These are phyloP conservation scores for Encarsia formosa DNA, from an alignment of 2,888 invertebrate species.

Conservation along the genomic window DNA sequence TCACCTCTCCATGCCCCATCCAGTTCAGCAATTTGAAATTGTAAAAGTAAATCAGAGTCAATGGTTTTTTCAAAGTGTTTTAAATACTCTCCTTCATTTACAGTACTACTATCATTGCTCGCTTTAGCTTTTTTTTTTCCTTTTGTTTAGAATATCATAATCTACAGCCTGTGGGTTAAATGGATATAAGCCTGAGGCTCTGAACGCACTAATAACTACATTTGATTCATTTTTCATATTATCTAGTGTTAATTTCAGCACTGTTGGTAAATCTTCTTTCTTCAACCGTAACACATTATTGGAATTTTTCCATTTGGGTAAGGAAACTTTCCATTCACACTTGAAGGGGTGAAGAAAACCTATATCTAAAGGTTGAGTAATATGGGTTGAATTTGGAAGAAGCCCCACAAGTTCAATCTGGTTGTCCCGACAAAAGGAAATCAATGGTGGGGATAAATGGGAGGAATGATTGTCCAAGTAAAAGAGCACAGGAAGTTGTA, in stretches of 20 bases:
- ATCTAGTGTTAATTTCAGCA: background rate
- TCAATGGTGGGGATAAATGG: constrained; percentile 42
- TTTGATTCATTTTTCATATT: background rate
- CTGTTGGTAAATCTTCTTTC: constrained; percentile 1
- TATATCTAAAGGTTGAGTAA: constrained; percentile 47
- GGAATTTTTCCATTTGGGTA: background rate
- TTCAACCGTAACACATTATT: background rate
- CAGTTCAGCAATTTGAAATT: no score
- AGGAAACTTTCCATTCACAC: constrained; percentile 36
- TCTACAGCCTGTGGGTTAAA: constrained; percentile 2
- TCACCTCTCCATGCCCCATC: no score
- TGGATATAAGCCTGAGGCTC: constrained; percentile 1
- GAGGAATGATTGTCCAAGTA: constrained; percentile 48
- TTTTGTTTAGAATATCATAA: constrained; percentile 4
- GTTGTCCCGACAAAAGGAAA: constrained; percentile 44
- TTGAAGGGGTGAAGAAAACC: constrained; percentile 44
- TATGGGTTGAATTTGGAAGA: constrained; percentile 47
- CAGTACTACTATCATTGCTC: no score
- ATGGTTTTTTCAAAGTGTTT: no score
- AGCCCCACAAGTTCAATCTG: constrained; percentile 41
- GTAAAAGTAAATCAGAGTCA: no score
- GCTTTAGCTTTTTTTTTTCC: background rate
- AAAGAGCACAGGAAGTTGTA: constrained; percentile 42
- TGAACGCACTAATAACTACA: background rate
- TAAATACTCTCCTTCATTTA: no score